Conservation (phyloP, 2,113 vertebrate genomes). For the Irena cyanogastra region DNA sequence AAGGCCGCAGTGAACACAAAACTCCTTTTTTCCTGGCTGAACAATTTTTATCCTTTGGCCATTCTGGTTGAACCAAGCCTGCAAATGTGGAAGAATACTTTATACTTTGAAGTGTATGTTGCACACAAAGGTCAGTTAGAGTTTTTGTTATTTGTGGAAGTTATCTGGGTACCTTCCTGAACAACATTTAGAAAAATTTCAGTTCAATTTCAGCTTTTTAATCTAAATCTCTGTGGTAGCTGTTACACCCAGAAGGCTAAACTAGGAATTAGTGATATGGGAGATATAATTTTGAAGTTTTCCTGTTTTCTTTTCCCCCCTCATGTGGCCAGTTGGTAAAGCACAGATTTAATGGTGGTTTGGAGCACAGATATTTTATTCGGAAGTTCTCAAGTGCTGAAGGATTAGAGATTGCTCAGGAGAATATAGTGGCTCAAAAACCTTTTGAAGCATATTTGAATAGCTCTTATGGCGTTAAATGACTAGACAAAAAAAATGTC, state of each 20-base stretch:
- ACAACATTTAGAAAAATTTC: not conserved
- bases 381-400: conserved; percentile 17
- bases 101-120: not conserved
- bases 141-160: not conserved
- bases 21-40: not conserved
- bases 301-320: not conserved
- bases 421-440: conserved; percentile 3
- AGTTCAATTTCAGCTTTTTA: not conserved
- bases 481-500: not conserved
- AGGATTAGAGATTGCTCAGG: not conserved
- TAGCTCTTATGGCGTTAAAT: conserved; percentile 38
- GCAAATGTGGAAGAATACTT: not conserved
- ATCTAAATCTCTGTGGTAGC: not conserved
- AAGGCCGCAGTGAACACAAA: not conserved
- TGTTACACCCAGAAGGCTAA: conserved; percentile 2
- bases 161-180: not conserved
- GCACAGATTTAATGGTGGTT: conserved; percentile 18
- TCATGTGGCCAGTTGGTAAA: conserved; percentile 13
- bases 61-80: not conserved
- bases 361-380: conserved; percentile 3
- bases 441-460: conserved; percentile 38
- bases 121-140: not conserved
- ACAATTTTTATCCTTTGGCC: not conserved
- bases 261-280: conserved; percentile 22
- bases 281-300: conserved; percentile 18